phyloP scores from a whole-genome alignment of 92 coral and sea anemone genomes.

The Bergia puertoricense region DNA sequence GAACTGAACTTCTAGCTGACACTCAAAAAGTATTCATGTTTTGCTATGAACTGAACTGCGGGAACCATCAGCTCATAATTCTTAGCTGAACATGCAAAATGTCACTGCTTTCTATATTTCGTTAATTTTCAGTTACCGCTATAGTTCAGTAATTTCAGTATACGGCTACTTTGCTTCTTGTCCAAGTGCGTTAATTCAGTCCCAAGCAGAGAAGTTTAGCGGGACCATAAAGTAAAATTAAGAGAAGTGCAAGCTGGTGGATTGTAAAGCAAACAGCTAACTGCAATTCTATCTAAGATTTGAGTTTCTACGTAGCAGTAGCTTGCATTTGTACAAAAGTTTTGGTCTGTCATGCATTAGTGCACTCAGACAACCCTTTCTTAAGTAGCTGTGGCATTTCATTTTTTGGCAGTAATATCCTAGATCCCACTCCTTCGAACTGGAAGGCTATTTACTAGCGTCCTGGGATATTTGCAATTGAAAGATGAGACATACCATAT shows the following conservation, averaged over 20 bases:
- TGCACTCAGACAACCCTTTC: neutral
- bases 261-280: neutral
- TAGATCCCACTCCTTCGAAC: too few relatives aligned
- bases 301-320: neutral
- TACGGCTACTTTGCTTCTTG: neutral
- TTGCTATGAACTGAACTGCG: neutral
- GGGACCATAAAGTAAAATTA: neutral
- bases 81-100: too few relatives aligned
- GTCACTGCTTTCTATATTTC: too few relatives aligned
- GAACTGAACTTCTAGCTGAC: neutral
- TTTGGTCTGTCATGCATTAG: neutral
- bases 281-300: neutral
- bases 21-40: neutral
- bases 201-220: neutral
- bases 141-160: too few relatives aligned
- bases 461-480: too few relatives aligned
- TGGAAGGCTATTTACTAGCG: neutral
- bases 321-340: neutral
- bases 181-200: neutral
- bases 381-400: neutral
- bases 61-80: neutral
- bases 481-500: too few relatives aligned
- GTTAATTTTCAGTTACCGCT: neutral
- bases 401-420: neutral
- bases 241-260: neutral